Evolutionary conservation across 2,888 invertebrate genomes (phyloP).

Genomic region (Chrysomela aeneicollis): DNA sequence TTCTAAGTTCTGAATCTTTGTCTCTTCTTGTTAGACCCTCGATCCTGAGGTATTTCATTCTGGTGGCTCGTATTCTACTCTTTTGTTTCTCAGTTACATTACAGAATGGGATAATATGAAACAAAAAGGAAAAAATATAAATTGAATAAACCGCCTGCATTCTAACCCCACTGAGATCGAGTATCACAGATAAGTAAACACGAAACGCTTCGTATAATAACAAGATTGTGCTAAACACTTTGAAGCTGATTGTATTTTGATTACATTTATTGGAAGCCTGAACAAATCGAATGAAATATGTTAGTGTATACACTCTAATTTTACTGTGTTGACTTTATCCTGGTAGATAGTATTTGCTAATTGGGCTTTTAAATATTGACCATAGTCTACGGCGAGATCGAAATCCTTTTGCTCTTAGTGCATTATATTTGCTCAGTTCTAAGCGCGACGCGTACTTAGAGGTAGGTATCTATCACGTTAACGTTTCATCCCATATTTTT

Average conservation of each 20-base stretch:
- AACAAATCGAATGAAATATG: conserved; percentile 36
- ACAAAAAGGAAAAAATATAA: too few relatives aligned
- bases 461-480: background rate
- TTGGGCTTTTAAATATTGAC: conserved; percentile 36
- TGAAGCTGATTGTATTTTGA: conserved; percentile 19
- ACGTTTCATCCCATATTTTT: background rate
- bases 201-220: too few relatives aligned
- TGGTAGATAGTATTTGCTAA: conserved; percentile 38
- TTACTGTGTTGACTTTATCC: conserved; percentile 44
- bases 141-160: too few relatives aligned
- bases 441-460: background rate
- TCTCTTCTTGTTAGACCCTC: too few relatives aligned
- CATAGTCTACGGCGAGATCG: conserved; percentile 18
- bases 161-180: too few relatives aligned
- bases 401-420: conserved; percentile 8
- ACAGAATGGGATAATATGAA: too few relatives aligned
- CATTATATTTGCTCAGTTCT: conserved; percentile 6
- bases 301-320: conserved; percentile 44
- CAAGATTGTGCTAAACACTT: conserved; percentile 7
- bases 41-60: too few relatives aligned
- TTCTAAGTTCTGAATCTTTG: too few relatives aligned
- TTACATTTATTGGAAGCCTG: conserved; percentile 26
- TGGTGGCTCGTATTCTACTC: too few relatives aligned
- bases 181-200: too few relatives aligned
- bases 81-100: too few relatives aligned